Evolutionary conservation across 1,140 invertebrate species (phyloP), one percentile per base, ranked within the genome.

Genomic region (Antheraea pernyi): DNA sequence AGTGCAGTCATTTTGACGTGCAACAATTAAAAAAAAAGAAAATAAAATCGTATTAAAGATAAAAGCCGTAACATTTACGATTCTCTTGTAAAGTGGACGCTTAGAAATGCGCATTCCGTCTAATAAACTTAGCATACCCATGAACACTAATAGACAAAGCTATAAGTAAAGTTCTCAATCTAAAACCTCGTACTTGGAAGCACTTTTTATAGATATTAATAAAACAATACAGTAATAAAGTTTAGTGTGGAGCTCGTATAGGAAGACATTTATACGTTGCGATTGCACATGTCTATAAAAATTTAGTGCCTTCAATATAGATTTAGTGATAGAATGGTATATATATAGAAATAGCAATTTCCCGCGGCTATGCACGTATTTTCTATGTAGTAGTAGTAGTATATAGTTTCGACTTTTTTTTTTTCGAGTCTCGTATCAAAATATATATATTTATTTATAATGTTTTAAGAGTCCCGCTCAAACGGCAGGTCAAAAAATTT

Each of bases 181-280:
- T 69, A 69, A 63, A 67, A 37, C 74, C 59, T 61, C 79, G 82
- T 84, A 84, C 83, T 89, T 84, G 83, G 39, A 83, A 87, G 80
- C 79, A 84, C 82, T 91, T 91, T 91, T 91, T 91, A 89, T 89
- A 87, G 89, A 89, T 91, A 89, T 89, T 89, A 89, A 89, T 91
- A 91, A 91, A 91, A 89, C 86, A 89, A 89, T 89, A 81, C 81
- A 72, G 76, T 81, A 82, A 69, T 91, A 89, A 89, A 89, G 65
- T 84, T 87, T 88, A 88, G 77, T 83, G 81, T 71, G 79, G 71
- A 79, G 81, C 76, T 79, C 78, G 79, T 59, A 71, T 76, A 61
- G 39, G 46, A 42, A 62, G 61, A 48, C 59, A 13, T 77, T 84
- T 83, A 78, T 62, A 68, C 59, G 46, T 30, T 62, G 80, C 76